Base-by-base conservation (phyloP, 2,888 invertebrate species). In the Hoplodrina ambigua region DNA sequence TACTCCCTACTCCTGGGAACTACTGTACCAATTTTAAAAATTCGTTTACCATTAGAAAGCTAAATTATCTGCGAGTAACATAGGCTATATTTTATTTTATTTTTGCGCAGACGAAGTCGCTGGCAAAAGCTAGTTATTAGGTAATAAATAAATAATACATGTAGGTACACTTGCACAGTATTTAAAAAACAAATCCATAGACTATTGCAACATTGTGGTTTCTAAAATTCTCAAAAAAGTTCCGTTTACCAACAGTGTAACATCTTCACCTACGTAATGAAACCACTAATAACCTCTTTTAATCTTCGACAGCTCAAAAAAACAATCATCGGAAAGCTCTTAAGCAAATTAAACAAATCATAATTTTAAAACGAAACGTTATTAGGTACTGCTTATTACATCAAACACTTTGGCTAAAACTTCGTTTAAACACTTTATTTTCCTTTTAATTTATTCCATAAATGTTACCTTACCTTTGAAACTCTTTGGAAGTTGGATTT, bases 271-370 rank as follows among this genome's bases (percentile, higher is more conserved):
- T 46, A 15, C 6, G 15, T 57, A 61, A 76, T 75, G 62, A 62
- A 58, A 69, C n/a, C 50, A n/a, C 20, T 59, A 60, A 52, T 73
- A 76, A 60, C 58, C 59, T 62, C 77, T 64, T 64, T 69, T 69
- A 74, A 81, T 76, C 64, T 72, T 75, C 30, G 60, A 66, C 57
- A 62, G 44, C 41, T 54, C 6, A 5, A 52, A 72, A 25, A 75
- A 65, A 63, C 63, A 75, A 78, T 73, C 50, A 71, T 57, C 46
- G 10, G 19, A 72, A 74, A 64, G 68, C 70, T 69, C 58, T 77
- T 66, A 66, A 60, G 49, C 37, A 82, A 77, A 75, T 82, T 70
- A 77, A 80, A 84, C 74, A 77, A 84, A 70, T 65, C 69, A 25
- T 70, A 61, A 69, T 60, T 64, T 65, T 56, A 61, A 67, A 70